These are phyloP conservation scores for Benthosema pterotum DNA, from an alignment of 2,797 vertebrate genomes.

Conservation along the genomic window DNA sequence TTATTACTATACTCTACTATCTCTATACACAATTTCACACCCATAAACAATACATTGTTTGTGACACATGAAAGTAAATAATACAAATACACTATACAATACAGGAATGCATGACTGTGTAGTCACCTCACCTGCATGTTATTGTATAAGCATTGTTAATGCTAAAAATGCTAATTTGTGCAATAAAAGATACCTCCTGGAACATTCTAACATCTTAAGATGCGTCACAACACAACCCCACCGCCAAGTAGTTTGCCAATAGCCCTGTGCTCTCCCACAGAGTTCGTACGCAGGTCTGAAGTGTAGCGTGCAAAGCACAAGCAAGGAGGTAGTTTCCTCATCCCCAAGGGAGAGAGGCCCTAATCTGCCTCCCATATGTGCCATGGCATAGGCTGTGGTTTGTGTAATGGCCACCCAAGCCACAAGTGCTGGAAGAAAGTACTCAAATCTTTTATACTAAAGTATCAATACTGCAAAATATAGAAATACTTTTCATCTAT, in stretches of 20 bases:
- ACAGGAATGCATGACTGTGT: neutral
- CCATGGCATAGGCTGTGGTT: conserved; percentile 58
- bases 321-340: conserved; percentile 52
- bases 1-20: no score
- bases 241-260: conserved; percentile 17
- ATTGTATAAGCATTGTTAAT: neutral
- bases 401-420: conserved; percentile 72
- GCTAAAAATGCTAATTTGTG: neutral
- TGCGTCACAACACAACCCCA: conserved; percentile 12
- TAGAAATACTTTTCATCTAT: no score
- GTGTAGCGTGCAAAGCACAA: conserved; percentile 64
- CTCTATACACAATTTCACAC: neutral
- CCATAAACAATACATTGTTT: no score
- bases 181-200: neutral
- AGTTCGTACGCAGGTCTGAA: conserved; percentile 49
- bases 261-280: conserved; percentile 33
- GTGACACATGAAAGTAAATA: no score
- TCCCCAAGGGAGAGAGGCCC: conserved; percentile 56
- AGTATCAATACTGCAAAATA: no score
- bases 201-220: conserved; percentile 8
- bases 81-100: neutral
- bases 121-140: neutral
- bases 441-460: no score
- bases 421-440: conserved; percentile 21
- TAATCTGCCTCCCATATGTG: conserved; percentile 73